Conservation (phyloP, 2,888 invertebrate genomes). For the Eustalomyia histrio region DNA sequence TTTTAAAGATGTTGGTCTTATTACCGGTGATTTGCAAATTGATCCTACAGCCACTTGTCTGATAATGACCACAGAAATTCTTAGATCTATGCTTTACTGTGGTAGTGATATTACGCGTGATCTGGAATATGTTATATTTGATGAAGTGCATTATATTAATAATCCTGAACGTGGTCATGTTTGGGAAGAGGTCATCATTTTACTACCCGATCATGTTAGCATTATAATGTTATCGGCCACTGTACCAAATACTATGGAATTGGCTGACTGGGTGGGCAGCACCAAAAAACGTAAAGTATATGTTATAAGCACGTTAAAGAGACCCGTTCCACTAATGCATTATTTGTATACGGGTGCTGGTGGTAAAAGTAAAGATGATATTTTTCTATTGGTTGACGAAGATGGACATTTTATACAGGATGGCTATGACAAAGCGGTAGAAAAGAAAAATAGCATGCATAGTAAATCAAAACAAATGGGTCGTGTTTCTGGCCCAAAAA, state of each 20-base stretch:
- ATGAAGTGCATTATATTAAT: slow-evolving; percentile 99
- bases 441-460: slow-evolving; percentile 79
- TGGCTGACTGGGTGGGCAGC: slow-evolving; percentile 95
- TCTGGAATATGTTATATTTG: slow-evolving; percentile 98
- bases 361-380: slow-evolving; percentile 85
- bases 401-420: slow-evolving; percentile 84
- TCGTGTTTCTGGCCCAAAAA: slow-evolving; percentile 55
- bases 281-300: slow-evolving; percentile 93
- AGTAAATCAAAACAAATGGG: slow-evolving; percentile 71
- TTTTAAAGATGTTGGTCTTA: slow-evolving; percentile 95
- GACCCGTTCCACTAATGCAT: slow-evolving; percentile 98
- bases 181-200: slow-evolving; percentile 99
- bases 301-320: slow-evolving; percentile 94
- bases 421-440: slow-evolving; percentile 83
- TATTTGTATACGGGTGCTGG: slow-evolving; percentile 91
- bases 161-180: slow-evolving; percentile 98
- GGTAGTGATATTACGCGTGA: slow-evolving; percentile 96
- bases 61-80: slow-evolving; percentile 99
- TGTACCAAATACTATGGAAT: slow-evolving; percentile 97
- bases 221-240: slow-evolving; percentile 99
- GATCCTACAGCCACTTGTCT: slow-evolving; percentile 95
- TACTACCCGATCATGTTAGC: slow-evolving; percentile 95
- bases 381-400: slow-evolving; percentile 89
- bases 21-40: slow-evolving; percentile 97
- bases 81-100: slow-evolving; percentile 97